These are phyloP conservation scores for Perizoma flavofasciatum DNA, from an alignment of 2,888 invertebrate species.

Conservation along the genomic window DNA sequence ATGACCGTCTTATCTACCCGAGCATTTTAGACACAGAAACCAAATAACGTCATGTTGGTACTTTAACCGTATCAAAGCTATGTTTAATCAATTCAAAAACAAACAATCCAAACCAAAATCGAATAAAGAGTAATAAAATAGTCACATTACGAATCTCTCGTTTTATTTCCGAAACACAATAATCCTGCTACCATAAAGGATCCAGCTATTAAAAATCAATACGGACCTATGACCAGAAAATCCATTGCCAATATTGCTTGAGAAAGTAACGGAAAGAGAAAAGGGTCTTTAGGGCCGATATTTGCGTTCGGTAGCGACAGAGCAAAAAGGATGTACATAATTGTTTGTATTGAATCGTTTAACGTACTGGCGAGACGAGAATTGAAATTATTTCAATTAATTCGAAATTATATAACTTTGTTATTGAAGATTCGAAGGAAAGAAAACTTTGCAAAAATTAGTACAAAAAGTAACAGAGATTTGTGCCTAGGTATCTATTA, in stretches of 20 bases:
- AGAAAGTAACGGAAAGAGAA: slow-evolving; percentile 41
- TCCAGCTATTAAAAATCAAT: slow-evolving; percentile 61
- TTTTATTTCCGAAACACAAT: slow-evolving; percentile 32
- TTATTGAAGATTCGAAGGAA: too few species aligned
- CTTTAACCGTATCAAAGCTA: not conserved
- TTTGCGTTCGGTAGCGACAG: slow-evolving; percentile 49
- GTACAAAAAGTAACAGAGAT: too few species aligned
- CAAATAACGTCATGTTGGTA: too few species aligned
- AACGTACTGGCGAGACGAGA: slow-evolving; percentile 51
- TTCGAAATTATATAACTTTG: too few species aligned
- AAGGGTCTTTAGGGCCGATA: slow-evolving; percentile 63
- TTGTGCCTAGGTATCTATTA: too few species aligned
- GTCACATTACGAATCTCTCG: slow-evolving; percentile 26
- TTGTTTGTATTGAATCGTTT: slow-evolving; percentile 80
- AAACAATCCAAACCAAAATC: slow-evolving; percentile 25
- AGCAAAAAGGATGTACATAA: slow-evolving; percentile 68
- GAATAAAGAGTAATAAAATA: slow-evolving; percentile 37
- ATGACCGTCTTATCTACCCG: too few species aligned
- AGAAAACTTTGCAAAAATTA: too few species aligned
- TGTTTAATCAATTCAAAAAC: slow-evolving; percentile 7
- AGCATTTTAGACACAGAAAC: too few species aligned
- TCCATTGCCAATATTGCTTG: slow-evolving; percentile 28
- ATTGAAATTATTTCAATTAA: slow-evolving; percentile 24
- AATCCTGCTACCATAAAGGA: slow-evolving; percentile 44
- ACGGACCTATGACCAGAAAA: slow-evolving; percentile 33